Base-by-base conservation (phyloP, 92 coral and sea anemone genomes). In the Zoanthus gigantus region DNA sequence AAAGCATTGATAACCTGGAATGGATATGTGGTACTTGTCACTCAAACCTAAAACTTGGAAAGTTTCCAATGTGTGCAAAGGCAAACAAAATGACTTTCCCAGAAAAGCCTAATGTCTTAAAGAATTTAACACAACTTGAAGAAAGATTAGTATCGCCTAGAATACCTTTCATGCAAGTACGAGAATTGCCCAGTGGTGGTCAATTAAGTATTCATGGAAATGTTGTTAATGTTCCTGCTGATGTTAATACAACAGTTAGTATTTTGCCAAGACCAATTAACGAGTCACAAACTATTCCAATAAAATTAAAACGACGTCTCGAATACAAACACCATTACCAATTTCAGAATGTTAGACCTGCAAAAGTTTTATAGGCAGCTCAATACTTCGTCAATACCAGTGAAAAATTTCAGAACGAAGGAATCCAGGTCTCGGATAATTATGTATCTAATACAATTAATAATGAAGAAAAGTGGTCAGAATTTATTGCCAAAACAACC, bases 21-120 rank as follows among this genome's bases (percentile, higher is more conserved):
- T 61, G 69, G 69, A 61, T 61, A 61, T 61, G 69, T 61, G 69
- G 69, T 61, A 61, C 69, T 34, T 69, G 74, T 69, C 74, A 69
- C 74, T 83, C 69, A 61, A 61, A 61, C 69, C 69, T 61, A 61
- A 61, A 61, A 61, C 69, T 61, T 61, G 69, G 69, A 61, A 61
- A 61, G 69, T 61, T 61, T n/a, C 69, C 69, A 61, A 61, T 61
- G 69, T 17, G 69, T 61, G 69, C 69, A 48, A 87, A 50, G 83
- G 86, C 90, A 61, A 87, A 78, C 74, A 87, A 87, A 69, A 87
- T 78, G 78, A 65, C 53, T 78, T 87, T 87, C 84, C 90, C 86
- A 50, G 80, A 87, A 68, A 65, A 50, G 76, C 90, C 86, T 66
- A 56, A 79, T 34, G 54, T 78, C 61, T 66, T 78, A 17, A 87